Conservation (phyloP, 92 coral and sea anemone genomes). For the Hydrozoanthus gracilis region DNA sequence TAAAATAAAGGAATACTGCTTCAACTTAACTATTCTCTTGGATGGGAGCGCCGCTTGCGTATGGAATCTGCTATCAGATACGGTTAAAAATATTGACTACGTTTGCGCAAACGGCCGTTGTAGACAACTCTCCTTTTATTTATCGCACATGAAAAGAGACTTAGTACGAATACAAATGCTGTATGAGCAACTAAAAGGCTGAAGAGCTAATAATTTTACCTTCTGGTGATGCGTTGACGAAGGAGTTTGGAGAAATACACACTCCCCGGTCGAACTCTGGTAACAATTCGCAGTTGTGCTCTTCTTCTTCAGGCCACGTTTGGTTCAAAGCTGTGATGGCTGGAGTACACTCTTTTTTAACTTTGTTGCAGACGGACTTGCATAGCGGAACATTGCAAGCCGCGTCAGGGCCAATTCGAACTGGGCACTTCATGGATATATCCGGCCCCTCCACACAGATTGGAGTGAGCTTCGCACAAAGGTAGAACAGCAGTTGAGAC, state of each 20-base stretch:
- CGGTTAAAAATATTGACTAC: no score
- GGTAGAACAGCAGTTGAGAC: conserved; percentile 52
- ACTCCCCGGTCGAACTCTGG: conserved; percentile 54
- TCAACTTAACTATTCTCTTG: no score
- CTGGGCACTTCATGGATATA: not conserved
- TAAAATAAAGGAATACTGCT: no score
- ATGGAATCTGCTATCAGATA: no score
- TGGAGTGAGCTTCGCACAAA: conserved; percentile 60
- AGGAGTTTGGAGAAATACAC: conserved; percentile 59
- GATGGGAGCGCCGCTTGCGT: no score
- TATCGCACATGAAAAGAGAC: no score
- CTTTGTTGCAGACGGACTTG: conserved; percentile 62
- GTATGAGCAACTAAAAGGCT: no score
- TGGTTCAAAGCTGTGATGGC: conserved; percentile 35
- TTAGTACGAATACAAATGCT: not conserved
- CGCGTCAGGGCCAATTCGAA: not conserved
- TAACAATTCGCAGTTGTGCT: conserved; percentile 47
- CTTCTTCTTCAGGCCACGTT: conserved; percentile 33
- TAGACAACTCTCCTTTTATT: no score
- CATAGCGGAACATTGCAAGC: conserved; percentile 45
- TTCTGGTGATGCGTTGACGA: conserved; percentile 19
- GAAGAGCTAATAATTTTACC: not conserved
- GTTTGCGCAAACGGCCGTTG: no score
- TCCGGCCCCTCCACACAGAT: conserved; percentile 48
- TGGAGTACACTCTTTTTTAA: conserved; percentile 55